Conservation (phyloP, 2,888 invertebrate genomes). For the Ochlodes sylvanus region DNA sequence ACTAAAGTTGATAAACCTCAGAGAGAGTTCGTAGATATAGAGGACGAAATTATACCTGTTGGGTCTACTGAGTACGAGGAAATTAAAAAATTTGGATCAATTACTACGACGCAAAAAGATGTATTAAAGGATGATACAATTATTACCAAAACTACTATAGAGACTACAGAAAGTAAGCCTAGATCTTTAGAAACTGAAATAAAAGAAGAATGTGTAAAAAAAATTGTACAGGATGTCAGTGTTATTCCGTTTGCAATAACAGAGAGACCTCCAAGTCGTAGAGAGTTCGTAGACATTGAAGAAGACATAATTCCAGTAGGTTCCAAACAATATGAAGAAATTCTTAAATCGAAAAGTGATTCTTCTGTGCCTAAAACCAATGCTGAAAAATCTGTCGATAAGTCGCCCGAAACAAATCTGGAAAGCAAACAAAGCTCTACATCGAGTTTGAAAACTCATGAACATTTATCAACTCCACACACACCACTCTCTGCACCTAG, state of each 20-base stretch:
- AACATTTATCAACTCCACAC: constrained; percentile 83
- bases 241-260: constrained; percentile 80
- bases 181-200: constrained; percentile 47
- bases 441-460: constrained; percentile 83
- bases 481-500: constrained; percentile 87
- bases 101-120: constrained; percentile 68
- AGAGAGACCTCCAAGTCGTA: constrained; percentile 77
- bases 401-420: constrained; percentile 71
- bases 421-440: constrained; percentile 86
- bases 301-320: constrained; percentile 74
- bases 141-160: constrained; percentile 57
- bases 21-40: constrained; percentile 79
- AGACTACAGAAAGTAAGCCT: constrained; percentile 57
- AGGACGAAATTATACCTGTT: constrained; percentile 77
- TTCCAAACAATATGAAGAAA: constrained; percentile 78
- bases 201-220: constrained; percentile 68
- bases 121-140: constrained; percentile 56
- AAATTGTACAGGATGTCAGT: constrained; percentile 62
- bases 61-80: constrained; percentile 77
- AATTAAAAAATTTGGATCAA: constrained; percentile 64
- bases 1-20: constrained; percentile 69
- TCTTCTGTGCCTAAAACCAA: constrained; percentile 81
- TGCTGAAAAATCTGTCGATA: constrained; percentile 69
- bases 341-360: constrained; percentile 79
- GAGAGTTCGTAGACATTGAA: constrained; percentile 79